Evolutionary conservation across 2,113 vertebrate genomes (phyloP).

Genomic region (Panurus biarmicus): DNA sequence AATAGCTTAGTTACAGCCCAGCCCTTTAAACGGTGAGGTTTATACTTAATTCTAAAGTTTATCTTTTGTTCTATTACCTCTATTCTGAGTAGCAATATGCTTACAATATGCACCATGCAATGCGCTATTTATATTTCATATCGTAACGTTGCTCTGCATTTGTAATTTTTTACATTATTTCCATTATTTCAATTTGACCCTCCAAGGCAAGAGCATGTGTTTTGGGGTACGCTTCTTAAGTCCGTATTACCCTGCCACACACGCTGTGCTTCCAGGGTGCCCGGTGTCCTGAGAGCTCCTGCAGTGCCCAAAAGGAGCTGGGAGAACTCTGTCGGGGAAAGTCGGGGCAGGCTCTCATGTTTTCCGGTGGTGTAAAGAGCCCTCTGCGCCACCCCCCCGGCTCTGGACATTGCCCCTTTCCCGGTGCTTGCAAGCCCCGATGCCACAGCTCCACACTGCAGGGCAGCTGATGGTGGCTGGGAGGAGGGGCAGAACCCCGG

Average conservation of each 20-base stretch:
- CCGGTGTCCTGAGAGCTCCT: background rate
- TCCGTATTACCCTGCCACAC: rapidly evolving
- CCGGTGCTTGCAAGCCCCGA: background rate
- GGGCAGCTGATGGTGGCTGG: background rate
- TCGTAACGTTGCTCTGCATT: background rate
- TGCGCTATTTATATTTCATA: background rate
- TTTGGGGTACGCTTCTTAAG: background rate
- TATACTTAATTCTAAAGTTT: background rate
- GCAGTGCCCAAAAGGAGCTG: background rate
- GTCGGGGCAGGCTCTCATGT: background rate
- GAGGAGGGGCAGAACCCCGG: background rate
- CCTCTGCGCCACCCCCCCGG: background rate
- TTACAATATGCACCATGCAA: background rate
- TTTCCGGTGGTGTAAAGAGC: background rate
- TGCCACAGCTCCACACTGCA: background rate
- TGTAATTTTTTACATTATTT: background rate
- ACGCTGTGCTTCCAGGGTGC: background rate
- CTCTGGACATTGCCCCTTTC: background rate
- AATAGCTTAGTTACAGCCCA: background rate
- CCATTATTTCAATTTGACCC: background rate
- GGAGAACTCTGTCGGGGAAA: background rate
- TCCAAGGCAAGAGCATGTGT: background rate
- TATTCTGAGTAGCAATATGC: background rate
- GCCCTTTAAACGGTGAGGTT: background rate
- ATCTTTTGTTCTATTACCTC: background rate